Conservation (phyloP, 2,797 vertebrate species). For the Pangasius djambal region DNA sequence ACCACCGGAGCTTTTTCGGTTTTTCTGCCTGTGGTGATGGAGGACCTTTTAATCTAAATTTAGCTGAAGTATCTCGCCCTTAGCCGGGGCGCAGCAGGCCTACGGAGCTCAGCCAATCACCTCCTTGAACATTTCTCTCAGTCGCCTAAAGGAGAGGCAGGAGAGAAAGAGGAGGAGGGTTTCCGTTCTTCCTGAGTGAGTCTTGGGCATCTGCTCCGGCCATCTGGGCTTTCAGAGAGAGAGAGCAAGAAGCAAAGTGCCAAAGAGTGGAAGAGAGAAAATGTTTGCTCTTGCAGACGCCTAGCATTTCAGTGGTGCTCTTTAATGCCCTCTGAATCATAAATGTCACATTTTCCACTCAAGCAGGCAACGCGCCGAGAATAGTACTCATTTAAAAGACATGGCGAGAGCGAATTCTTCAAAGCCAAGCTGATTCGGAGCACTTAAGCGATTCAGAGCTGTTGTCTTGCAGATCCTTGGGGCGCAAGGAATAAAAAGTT, state of each 20-base stretch:
- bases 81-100: conserved; percentile 59
- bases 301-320: conserved; percentile 4
- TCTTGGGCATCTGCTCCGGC: conserved; percentile 60
- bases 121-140: conserved; percentile 48
- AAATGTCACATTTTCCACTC: conserved; percentile 29
- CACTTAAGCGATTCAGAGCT: background rate
- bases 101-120: conserved; percentile 53
- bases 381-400: conserved; percentile 18
- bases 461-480: conserved; percentile 20
- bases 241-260: conserved; percentile 48
- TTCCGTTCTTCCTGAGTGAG: conserved; percentile 51
- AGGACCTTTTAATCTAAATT: conserved; percentile 72
- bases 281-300: conserved; percentile 44
- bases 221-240: conserved; percentile 64
- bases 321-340: conserved; percentile 36
- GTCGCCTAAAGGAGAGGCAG: conserved; percentile 45
- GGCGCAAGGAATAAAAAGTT: conserved; percentile 11
- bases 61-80: conserved; percentile 64
- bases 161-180: conserved; percentile 43
- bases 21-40: conserved; percentile 62
- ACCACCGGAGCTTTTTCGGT: conserved; percentile 47
- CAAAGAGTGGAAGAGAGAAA: conserved; percentile 42
- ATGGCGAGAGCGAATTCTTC: background rate
- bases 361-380: background rate
- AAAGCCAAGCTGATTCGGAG: background rate